Base-by-base conservation (phyloP, 2,888 invertebrate species). In the Sclerodermus sp. region DNA sequence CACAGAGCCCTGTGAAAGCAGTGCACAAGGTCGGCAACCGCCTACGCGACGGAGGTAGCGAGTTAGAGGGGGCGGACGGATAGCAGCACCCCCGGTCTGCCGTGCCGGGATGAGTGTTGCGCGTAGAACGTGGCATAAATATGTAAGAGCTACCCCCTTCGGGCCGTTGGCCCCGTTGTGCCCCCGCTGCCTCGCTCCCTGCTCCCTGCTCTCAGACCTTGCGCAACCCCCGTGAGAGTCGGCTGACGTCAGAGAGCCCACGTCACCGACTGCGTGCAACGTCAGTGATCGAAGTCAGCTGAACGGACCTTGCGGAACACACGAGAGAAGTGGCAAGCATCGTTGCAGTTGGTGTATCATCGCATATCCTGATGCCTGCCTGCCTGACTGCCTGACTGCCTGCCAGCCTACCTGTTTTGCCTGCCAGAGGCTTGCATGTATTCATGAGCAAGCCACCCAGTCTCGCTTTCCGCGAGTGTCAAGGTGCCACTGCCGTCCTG, bases 251-350 rank as follows among this genome's bases (percentile, higher is more conserved):
- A 73, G 58, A 66, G 70, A 57, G 58, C 57, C 66, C 70, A 67
- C 73, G 73, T 73, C 73, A 68, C 68, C 30, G 55, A 52, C 62
- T 62, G 67, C 65, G 67, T 65, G 68, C 69, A 70, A 69, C 73
- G 73, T 72, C 73, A 67, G 70, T 74, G 73, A 74, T 76, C 76
- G 74, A 74, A 76, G 65, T 66, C 76, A 76, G 76, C 75, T 77
- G 75, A 69, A 59, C 57, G 56, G 48, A 50, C 53, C 49, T n/a
- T n/a, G 8, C 23, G 23, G 23, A 23, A 23, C 4, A 23, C 23
- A 5, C 23, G 3, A 5, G 4, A 23, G 23, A 8, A 23, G 8
- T 8, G 8, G 8, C 23, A 23, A 23, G 4, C 23, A 8, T 8
- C 4, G 23, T n/a, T n/a, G n/a, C n/a, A n/a, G n/a, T n/a, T n/a